Conservation (phyloP, 2,113 vertebrate species). For the Macrotis lagotis region DNA sequence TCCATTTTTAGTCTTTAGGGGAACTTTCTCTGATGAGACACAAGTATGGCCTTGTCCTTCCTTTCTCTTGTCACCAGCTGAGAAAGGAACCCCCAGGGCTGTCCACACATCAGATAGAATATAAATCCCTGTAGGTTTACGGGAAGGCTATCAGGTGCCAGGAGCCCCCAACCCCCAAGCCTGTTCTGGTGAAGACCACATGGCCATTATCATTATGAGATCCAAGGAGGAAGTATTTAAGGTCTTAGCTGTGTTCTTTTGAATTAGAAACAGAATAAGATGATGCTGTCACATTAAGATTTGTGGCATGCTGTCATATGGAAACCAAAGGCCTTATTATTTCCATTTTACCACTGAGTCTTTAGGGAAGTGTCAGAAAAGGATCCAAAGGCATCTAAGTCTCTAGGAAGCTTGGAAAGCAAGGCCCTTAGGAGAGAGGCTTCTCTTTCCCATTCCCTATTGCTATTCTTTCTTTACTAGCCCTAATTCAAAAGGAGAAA, state of each 20-base stretch:
- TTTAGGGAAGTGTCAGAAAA: not conserved
- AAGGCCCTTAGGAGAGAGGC: not conserved
- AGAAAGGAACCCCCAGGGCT: too few species aligned
- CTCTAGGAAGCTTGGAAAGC: not conserved
- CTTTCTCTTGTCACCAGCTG: not conserved
- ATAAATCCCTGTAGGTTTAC: not conserved
- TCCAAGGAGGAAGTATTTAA: not conserved
- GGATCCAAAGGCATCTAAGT: not conserved
- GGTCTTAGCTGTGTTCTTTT: not conserved
- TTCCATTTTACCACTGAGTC: not conserved
- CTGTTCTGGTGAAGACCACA: not conserved
- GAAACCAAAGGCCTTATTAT: not conserved
- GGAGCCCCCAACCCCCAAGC: not conserved
- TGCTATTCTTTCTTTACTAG: not conserved
- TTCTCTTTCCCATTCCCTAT: not conserved
- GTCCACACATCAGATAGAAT: not conserved
- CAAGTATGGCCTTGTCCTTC: not conserved
- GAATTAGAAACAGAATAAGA: not conserved
- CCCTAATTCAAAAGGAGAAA: not conserved
- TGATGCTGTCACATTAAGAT: not conserved
- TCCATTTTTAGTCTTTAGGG: not conserved
- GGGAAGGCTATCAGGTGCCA: too few species aligned
- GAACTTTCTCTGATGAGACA: not conserved
- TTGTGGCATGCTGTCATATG: not conserved
- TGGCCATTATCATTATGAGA: not conserved